phyloP scores from a whole-genome alignment of 2,888 invertebrate genomes.

The Chaetogeoica ovagalla region DNA sequence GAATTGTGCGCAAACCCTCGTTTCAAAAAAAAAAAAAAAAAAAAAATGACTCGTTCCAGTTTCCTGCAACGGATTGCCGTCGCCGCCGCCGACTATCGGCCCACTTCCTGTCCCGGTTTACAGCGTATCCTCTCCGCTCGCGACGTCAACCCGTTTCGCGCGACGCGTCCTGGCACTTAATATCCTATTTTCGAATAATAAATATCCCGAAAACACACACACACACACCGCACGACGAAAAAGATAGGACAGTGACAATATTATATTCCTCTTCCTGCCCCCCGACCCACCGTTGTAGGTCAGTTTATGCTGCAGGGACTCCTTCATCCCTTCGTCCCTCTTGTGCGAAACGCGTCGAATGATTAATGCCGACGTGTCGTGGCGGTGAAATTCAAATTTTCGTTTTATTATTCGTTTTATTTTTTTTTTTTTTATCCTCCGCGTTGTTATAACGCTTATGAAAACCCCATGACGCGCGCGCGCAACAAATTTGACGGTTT shows the following conservation, averaged over 20 bases:
- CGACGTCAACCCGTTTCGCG: conserved; percentile 1
- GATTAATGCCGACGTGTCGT: conserved; percentile 20
- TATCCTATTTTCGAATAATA: conserved; percentile 53
- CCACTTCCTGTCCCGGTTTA: conserved; percentile 24
- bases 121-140: background rate
- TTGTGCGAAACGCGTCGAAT: background rate
- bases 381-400: conserved; percentile 21
- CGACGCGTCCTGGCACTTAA: conserved; percentile 45
- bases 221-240: background rate
- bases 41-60: conserved; percentile 50
- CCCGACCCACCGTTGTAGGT: background rate
- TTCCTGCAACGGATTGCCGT: conserved; percentile 37
- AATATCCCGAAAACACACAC: conserved; percentile 28
- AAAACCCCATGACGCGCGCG: no score
- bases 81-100: conserved; percentile 32
- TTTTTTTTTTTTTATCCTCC: no score
- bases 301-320: conserved; percentile 18
- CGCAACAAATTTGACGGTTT: conserved; percentile 22
- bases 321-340: background rate
- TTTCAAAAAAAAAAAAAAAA: conserved; percentile 48
- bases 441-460: no score
- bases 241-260: conserved; percentile 16
- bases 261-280: background rate
- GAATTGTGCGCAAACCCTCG: conserved; percentile 43
- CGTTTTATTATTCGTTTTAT: no score